A percentile compares a stretch with the other conserved stretches of the same genome.
phyloP scores from a whole-genome alignment of 2,888 invertebrate species.

The Hylaea fasciaria region DNA sequence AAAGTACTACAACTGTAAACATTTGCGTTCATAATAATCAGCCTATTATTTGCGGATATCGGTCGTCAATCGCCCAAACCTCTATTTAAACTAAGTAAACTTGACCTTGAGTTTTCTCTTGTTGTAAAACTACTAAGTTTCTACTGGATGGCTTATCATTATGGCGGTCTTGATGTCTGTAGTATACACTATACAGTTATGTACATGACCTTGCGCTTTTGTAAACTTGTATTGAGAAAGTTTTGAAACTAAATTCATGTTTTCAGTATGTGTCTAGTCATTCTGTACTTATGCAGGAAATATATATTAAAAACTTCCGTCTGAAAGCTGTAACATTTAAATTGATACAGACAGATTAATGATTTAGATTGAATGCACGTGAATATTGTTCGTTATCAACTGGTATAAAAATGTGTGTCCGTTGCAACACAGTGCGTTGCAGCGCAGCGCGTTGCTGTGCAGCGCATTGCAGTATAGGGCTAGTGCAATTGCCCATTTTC shows the following conservation, averaged over 20 bases:
- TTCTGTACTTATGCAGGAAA: slow-evolving; percentile 2
- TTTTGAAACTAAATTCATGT: slow-evolving; percentile 16
- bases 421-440: too few species aligned
- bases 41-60: slow-evolving; percentile 24
- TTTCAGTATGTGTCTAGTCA: slow-evolving; percentile 15
- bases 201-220: slow-evolving; percentile 23
- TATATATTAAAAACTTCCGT: background rate
- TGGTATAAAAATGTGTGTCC: background rate
- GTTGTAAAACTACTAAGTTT: slow-evolving; percentile 28
- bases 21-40: slow-evolving; percentile 33
- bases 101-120: slow-evolving; percentile 35
- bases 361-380: too few species aligned
- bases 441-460: too few species aligned
- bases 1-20: slow-evolving; percentile 24
- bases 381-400: too few species aligned
- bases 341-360: too few species aligned
- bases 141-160: slow-evolving; percentile 23
- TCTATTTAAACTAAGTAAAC: slow-evolving; percentile 27
- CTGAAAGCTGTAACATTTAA: too few species aligned
- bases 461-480: too few species aligned
- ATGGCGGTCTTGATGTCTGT: background rate
- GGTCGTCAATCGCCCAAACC: slow-evolving; percentile 22
- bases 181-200: slow-evolving; percentile 11
- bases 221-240: slow-evolving; percentile 23
- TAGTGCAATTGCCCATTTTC: too few species aligned